Percentiles rank a stretch among this genome's conserved stretches.
Conservation (phyloP, 2,888 invertebrate genomes). For the Campaea margaritaria region DNA sequence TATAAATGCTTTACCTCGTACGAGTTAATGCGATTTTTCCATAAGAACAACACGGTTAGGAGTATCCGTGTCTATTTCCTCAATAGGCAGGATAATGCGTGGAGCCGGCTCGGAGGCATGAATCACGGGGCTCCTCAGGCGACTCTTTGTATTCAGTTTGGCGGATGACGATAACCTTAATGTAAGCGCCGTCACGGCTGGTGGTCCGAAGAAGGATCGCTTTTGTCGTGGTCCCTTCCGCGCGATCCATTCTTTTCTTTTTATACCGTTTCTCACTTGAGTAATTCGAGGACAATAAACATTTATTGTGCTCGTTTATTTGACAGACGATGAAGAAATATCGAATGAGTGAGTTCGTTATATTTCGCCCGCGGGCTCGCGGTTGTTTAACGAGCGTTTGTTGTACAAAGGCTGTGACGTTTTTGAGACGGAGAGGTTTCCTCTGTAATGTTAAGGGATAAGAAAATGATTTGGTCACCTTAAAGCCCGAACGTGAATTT, state of each 20-base stretch:
- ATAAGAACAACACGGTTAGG: slow-evolving; percentile 48
- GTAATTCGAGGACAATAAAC: slow-evolving; percentile 84
- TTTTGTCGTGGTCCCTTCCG: slow-evolving; percentile 82
- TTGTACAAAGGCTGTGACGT: slow-evolving; percentile 55
- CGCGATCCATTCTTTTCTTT: slow-evolving; percentile 80
- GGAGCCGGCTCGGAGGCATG: slow-evolving; percentile 65
- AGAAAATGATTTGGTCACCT: slow-evolving; percentile 64
- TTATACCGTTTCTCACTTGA: slow-evolving; percentile 83
- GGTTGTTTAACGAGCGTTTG: slow-evolving; percentile 64
- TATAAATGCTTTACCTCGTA: slow-evolving; percentile 37
- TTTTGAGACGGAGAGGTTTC: slow-evolving; percentile 45
- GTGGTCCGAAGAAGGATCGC: slow-evolving; percentile 82
- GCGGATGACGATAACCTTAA: slow-evolving; percentile 84
- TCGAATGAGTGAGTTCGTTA: slow-evolving; percentile 75
- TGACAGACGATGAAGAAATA: slow-evolving; percentile 82
- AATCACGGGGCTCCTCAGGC: slow-evolving; percentile 76
- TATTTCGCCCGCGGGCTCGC: slow-evolving; percentile 59
- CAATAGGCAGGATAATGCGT: slow-evolving; percentile 73
- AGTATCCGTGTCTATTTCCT: slow-evolving; percentile 60
- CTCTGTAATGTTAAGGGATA: slow-evolving; percentile 53
- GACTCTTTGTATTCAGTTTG: slow-evolving; percentile 82
- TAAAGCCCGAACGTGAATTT: slow-evolving; percentile 64
- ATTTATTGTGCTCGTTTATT: slow-evolving; percentile 82
- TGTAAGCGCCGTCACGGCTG: slow-evolving; percentile 84
- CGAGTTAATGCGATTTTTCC: slow-evolving; percentile 48